Evolutionary conservation across 2,797 vertebrate genomes (phyloP).

Genomic region (Falco cherrug): DNA sequence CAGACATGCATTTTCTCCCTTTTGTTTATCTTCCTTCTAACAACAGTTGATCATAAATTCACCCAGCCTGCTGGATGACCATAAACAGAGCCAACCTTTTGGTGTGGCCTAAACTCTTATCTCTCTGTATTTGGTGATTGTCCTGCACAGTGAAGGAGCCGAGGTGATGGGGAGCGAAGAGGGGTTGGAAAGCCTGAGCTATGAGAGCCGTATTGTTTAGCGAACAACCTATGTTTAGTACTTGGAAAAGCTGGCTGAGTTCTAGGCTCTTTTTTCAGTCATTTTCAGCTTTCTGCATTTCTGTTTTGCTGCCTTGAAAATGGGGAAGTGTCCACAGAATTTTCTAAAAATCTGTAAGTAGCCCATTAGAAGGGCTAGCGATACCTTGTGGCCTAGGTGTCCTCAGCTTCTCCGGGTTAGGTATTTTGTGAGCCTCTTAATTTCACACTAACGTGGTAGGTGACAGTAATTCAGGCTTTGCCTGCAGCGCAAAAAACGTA

Average conservation of each 20-base stretch:
- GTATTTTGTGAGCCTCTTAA: not conserved
- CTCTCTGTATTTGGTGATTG: not conserved
- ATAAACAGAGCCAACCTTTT: not conserved
- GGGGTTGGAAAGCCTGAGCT: not conserved
- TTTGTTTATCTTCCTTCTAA: not conserved
- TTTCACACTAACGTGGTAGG: not conserved
- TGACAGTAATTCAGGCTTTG: not conserved
- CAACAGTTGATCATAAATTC: not conserved
- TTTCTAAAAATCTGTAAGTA: not conserved
- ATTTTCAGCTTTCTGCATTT: not conserved
- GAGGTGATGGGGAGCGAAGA: not conserved
- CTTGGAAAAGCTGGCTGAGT: not conserved
- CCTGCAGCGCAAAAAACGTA: not conserved
- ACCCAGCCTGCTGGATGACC: not conserved
- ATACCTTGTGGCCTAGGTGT: not conserved
- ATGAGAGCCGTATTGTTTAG: not conserved
- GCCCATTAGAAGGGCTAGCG: not conserved
- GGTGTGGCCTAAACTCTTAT: not conserved
- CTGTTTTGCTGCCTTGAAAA: not conserved
- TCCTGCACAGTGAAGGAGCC: not conserved
- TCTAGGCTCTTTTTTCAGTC: not conserved
- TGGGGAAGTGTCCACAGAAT: not conserved
- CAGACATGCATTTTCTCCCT: not conserved
- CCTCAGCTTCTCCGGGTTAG: not conserved
- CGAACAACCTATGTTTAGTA: not conserved